Conservation (phyloP, 2,888 invertebrate species). For the Clusia tigrina region DNA sequence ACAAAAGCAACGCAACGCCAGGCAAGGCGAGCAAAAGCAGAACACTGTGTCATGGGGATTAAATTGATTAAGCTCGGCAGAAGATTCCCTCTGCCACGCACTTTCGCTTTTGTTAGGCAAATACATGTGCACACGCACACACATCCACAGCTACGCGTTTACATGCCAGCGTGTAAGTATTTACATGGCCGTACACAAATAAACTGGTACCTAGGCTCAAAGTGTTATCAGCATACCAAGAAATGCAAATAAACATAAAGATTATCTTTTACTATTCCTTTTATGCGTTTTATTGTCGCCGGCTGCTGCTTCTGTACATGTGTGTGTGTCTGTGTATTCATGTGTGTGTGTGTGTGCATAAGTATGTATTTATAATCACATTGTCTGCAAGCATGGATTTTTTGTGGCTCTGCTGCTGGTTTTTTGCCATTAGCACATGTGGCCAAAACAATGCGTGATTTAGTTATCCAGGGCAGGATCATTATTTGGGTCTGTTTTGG, state of each 20-base stretch:
- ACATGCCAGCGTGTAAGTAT: neutral
- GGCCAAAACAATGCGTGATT: too few species aligned
- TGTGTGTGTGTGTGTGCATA: neutral
- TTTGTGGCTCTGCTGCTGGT: too few species aligned
- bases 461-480: too few species aligned
- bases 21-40: too few species aligned
- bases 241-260: neutral
- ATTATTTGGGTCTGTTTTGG: too few species aligned
- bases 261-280: neutral
- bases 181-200: neutral
- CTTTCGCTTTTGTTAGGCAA: neutral
- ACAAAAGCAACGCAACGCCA: too few species aligned
- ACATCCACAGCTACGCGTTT: neutral
- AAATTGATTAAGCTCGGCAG: neutral
- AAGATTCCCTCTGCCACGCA: too few species aligned
- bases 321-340: neutral
- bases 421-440: too few species aligned
- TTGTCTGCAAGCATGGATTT: too few species aligned
- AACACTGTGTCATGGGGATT: neutral
- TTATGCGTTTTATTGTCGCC: neutral
- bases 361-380: neutral
- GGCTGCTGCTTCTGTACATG: neutral
- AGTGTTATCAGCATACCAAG: neutral
- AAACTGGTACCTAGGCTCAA: neutral
- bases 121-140: neutral